Evolutionary conservation across 2,888 invertebrate species (phyloP).

Genomic region (Drosophila multiciliata): DNA sequence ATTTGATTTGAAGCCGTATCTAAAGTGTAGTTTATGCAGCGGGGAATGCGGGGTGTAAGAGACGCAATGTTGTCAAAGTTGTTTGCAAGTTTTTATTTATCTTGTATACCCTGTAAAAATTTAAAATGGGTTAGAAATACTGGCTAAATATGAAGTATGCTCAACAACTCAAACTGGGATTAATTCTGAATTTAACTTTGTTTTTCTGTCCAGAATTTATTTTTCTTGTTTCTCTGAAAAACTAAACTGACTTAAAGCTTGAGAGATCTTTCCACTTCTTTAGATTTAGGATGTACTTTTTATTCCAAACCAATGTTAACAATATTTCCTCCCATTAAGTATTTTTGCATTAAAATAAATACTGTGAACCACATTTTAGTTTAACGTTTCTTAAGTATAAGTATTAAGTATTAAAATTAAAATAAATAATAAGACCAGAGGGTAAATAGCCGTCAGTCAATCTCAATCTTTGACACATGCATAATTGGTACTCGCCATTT

Average conservation of each 20-base stretch:
- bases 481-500: slow-evolving; percentile 27
- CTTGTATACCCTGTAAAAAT: slow-evolving; percentile 9
- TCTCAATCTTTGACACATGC: not conserved
- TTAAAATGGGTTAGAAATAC: slow-evolving; percentile 2
- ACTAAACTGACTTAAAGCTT: not conserved
- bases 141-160: not conserved
- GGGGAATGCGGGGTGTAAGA: not conserved
- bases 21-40: not conserved
- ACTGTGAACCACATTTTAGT: not conserved
- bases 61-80: slow-evolving; percentile 10
- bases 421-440: not conserved
- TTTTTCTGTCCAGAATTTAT: not conserved
- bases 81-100: slow-evolving; percentile 8
- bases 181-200: not conserved
- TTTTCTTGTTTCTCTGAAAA: not conserved
- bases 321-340: not conserved
- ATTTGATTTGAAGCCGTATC: slow-evolving; percentile 63
- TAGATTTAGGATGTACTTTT: not conserved
- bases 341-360: not conserved
- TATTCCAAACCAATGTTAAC: not conserved
- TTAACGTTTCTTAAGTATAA: not conserved
- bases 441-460: slow-evolving; percentile 3
- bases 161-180: not conserved
- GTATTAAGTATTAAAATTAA: not conserved
- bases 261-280: not conserved